Base-by-base conservation (phyloP, 2,888 invertebrate genomes). In the Griposia aprilina region DNA sequence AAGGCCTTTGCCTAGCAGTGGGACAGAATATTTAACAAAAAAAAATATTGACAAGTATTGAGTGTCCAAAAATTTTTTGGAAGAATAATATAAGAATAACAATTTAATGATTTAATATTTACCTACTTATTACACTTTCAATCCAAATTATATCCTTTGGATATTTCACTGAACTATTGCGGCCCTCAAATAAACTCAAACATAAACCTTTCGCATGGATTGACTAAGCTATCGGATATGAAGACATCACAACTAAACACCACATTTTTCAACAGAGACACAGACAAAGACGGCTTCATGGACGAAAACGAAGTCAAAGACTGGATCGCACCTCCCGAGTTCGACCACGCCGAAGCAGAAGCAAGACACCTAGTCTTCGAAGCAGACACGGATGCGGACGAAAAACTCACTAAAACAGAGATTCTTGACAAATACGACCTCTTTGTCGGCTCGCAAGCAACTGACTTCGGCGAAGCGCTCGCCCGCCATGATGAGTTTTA, bases 381-480 rank as follows among this genome's bases (percentile, higher is more conserved):
- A 94, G 98, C 99, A 0, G 99, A 99, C 95, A 96, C 97, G 0
- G 98, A 99, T 95, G 98, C 98, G 17, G 99, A 99, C 95, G 98
- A 99, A 89, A 98, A 98, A 92, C 97, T 99, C 50, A 98, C 98
- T 15, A 98, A 98, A 94, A 98, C 98, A 0, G 99, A 99, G 96
- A 98, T 99, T 55, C 94, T 99, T 45, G 98, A 98, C 76, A 99
- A 99, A 93, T 99, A 99, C 93, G 99, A 99, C 94, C 97, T 99
- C 17, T 99, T 99, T 95, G 99, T 99, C 8, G 99, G 99, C 59
- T 99, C 99, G 0, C 99, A 99, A 94, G 99, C 99, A 1, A 99
- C 99, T 0, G 99, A 99, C 96, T 99, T 99, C 94, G 99, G 99
- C 0, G 99, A 99, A 93, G 99, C 99, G 11, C 97, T 99, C 26